Conservation (phyloP, 2,113 vertebrate genomes). For the Pica pica region DNA sequence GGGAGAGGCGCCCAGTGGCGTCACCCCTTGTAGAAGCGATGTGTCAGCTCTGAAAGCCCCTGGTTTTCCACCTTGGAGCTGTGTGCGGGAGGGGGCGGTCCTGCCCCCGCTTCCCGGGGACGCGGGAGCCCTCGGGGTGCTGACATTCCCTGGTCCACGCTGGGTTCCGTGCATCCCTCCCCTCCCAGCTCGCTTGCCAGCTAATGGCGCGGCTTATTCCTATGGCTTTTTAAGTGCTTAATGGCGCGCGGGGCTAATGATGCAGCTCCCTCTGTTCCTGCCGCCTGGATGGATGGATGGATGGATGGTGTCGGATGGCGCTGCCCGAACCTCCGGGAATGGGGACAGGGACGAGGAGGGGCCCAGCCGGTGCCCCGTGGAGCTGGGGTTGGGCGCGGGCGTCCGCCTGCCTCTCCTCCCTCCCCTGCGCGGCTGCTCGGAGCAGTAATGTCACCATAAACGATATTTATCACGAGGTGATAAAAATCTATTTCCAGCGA, state of each 20-base stretch:
- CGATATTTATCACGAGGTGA: constrained; percentile 61
- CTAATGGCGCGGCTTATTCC: constrained; percentile 50
- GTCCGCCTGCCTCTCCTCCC: not conserved
- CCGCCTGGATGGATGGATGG: not conserved
- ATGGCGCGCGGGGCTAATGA: constrained; percentile 45
- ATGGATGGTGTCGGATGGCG: not conserved
- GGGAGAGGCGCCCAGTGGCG: not conserved
- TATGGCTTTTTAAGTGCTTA: constrained; percentile 62
- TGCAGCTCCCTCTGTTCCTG: not conserved
- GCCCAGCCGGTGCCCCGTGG: not conserved
- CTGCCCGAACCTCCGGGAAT: not conserved
- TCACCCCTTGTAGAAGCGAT: not conserved
- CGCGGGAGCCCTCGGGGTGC: not conserved
- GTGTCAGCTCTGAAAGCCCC: constrained; percentile 37
- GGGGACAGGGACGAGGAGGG: not conserved
- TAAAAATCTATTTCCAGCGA: constrained; percentile 66
- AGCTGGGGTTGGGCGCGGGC: not conserved
- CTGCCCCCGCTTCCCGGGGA: accelerated
- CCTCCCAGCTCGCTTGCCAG: constrained; percentile 18
- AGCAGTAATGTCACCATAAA: constrained; percentile 53
- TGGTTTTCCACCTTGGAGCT: not conserved
- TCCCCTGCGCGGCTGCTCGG: not conserved
- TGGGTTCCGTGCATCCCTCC: not conserved
- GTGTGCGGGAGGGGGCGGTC: not conserved
- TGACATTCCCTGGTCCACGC: accelerated